Evolutionary conservation across 2,113 vertebrate genomes (phyloP).

Genomic region (Thamnaconus septentrionalis): DNA sequence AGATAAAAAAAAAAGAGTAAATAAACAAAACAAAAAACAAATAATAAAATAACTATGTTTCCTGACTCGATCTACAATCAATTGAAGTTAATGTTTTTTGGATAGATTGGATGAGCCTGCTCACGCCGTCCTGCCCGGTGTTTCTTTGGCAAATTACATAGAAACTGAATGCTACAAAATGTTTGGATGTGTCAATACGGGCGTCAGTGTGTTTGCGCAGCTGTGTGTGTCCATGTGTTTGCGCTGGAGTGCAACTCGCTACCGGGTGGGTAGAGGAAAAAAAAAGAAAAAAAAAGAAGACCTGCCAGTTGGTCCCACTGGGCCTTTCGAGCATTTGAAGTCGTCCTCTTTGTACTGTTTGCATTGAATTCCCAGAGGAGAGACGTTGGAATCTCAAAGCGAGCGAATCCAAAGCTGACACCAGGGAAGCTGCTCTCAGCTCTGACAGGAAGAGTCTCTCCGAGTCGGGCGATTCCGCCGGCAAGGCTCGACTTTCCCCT

Average conservation of each 20-base stretch:
- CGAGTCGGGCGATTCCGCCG: constrained; percentile 8
- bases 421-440: constrained; percentile 23
- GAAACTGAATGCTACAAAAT: not conserved
- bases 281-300: not conserved
- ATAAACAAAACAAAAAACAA: too few species aligned
- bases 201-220: not conserved
- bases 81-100: too few species aligned
- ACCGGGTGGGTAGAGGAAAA: not conserved
- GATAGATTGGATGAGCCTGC: too few species aligned
- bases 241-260: not conserved
- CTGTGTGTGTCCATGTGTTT: constrained; percentile 2
- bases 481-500: constrained; percentile 13
- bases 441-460: not conserved
- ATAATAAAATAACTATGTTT: too few species aligned
- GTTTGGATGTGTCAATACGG: not conserved
- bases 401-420: constrained; percentile 31
- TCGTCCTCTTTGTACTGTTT: constrained; percentile 41
- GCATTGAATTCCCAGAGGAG: constrained; percentile 43
- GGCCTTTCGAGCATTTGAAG: constrained; percentile 31
- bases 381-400: constrained; percentile 45
- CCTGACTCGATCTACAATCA: too few species aligned
- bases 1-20: too few species aligned
- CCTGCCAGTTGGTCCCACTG: constrained; percentile 23
- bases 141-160: too few species aligned
- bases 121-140: too few species aligned